Evolutionary conservation across 2,888 invertebrate species (phyloP).

Genomic region (Amiota communis): DNA sequence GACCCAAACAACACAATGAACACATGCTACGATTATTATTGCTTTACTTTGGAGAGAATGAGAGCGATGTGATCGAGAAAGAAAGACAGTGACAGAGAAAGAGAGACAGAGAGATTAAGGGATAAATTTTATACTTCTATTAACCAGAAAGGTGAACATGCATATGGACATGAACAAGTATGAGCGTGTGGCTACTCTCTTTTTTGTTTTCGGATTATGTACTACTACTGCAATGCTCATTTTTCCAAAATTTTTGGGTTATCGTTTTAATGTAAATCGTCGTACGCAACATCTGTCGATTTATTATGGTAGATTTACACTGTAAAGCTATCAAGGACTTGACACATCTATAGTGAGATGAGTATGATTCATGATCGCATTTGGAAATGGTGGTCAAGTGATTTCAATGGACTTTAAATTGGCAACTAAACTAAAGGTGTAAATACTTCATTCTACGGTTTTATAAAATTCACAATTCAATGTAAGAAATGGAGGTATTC

Average conservation of each 20-base stretch:
- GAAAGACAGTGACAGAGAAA: too few relatives aligned
- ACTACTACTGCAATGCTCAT: too few relatives aligned
- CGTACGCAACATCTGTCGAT: slow-evolving; percentile 47
- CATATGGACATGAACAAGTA: too few relatives aligned
- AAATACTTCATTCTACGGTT: too few relatives aligned
- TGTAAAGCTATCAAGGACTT: not conserved
- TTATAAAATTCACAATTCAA: too few relatives aligned
- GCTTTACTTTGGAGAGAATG: slow-evolving; percentile 10
- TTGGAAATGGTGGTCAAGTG: too few relatives aligned
- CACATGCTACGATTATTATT: slow-evolving; percentile 43
- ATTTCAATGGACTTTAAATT: too few relatives aligned
- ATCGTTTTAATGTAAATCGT: slow-evolving; percentile 24
- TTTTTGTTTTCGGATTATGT: slow-evolving; percentile 12
- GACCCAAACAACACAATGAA: slow-evolving; percentile 40
- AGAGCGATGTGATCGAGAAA: not conserved
- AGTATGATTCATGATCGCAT: too few relatives aligned
- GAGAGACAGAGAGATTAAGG: too few relatives aligned
- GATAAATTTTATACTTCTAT: not conserved
- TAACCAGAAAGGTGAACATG: not conserved
- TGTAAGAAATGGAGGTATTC: too few relatives aligned
- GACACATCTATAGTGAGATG: too few relatives aligned
- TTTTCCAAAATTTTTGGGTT: not conserved
- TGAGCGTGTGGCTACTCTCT: not conserved
- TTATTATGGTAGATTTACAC: slow-evolving; percentile 27
- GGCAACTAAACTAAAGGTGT: too few relatives aligned